Evolutionary conservation across 2,797 vertebrate species (phyloP).

Genomic region (Pterois miles): DNA sequence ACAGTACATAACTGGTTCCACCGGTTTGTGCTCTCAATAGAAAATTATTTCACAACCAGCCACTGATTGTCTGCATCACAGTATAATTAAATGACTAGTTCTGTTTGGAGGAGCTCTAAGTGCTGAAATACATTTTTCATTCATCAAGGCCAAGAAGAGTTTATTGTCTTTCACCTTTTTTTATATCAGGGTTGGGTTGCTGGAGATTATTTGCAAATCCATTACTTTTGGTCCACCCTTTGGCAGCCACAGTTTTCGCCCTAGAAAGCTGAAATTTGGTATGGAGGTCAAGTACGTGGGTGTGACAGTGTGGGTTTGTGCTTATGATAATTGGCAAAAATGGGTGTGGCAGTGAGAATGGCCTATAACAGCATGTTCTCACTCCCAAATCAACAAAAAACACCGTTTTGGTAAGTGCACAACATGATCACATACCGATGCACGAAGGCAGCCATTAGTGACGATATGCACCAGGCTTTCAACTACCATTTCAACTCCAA

Average conservation of each 20-base stretch:
- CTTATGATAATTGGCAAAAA: too few species aligned
- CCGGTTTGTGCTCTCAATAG: slow-evolving; percentile 33
- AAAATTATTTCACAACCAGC: slow-evolving; percentile 13
- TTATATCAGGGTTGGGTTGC: neutral
- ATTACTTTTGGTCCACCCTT: neutral
- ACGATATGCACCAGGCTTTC: neutral
- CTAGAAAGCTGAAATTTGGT: neutral
- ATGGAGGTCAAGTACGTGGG: neutral
- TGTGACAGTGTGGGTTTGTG: neutral
- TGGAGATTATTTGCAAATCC: neutral
- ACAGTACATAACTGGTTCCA: slow-evolving; percentile 40
- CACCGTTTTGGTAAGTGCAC: neutral
- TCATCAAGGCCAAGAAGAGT: neutral
- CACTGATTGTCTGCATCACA: neutral
- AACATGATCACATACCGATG: too few species aligned
- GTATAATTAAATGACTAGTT: neutral
- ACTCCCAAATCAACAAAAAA: neutral
- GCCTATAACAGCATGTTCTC: too few species aligned
- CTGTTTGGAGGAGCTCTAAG: neutral
- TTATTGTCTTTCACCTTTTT: neutral
- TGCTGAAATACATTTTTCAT: neutral
- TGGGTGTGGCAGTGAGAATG: too few species aligned
- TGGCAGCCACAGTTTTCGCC: neutral
- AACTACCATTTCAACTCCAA: neutral
- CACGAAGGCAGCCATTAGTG: neutral